Evolutionary conservation across 2,797 vertebrate species (phyloP), one percentile per base, ranked within the genome.

Genomic region (Varecia variegata): DNA sequence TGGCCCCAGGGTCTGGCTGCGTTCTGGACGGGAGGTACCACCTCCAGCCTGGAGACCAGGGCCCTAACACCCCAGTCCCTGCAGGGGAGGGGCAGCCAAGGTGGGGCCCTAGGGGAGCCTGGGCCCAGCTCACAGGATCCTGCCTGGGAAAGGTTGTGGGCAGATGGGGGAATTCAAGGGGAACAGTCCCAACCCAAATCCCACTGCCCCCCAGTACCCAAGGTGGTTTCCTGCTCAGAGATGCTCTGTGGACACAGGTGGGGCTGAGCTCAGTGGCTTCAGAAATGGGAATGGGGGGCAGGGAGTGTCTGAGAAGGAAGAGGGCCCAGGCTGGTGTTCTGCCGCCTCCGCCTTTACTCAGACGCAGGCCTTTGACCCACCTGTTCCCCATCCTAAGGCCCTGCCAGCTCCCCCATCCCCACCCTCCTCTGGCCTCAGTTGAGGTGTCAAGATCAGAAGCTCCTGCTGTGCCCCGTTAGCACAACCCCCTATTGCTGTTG

Each of bases 201-300:
- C 9, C 20, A 20, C 0, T 30, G 68, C 0, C 20, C 30, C 18
- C 38, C 5, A 6, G 54, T 30, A 27, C n/a, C 12, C 0, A 32
- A 3, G 7, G 23, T 79, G 74, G 58, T 58, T 30, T 91, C 27
- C 58, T 84, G 67, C 35, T 35, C 58, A 91, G 68, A 71, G 6
- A n/a, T 47, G 10, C 45, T 62, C 43, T 58, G 35, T 45, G 50
- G 43, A 9, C 74, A 76, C 88, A 52, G 45, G 14, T 27, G 70
- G 40, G 8, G 76, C 81, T 67, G 86, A 54, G 25, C 6, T 32
- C 32, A 32, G 23, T 85, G 38, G 84, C 15, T 68, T 38, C 68
- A 43, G 93, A 79, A 47, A 60, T 5, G 32, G 27, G 47, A 23
- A 30, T 10, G 7, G n/a, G 50, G 11, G 23, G 18, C 8, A 8